Conservation (phyloP, 1,140 invertebrate genomes). For the Pinna nobilis region DNA sequence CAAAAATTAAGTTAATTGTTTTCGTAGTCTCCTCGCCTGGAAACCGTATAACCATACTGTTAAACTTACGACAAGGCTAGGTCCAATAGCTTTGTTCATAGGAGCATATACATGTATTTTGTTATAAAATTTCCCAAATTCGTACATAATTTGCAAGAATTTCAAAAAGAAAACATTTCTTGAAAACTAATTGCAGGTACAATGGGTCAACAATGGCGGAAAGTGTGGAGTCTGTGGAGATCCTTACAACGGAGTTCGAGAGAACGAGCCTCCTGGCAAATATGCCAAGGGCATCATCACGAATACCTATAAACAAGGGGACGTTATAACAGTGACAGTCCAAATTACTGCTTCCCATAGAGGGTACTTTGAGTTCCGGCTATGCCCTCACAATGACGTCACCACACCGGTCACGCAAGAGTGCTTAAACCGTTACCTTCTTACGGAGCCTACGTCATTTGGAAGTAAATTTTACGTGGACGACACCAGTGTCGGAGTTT, state of each 20-base stretch:
- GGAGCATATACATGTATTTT: background rate
- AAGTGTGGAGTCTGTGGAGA: conserved; percentile 94
- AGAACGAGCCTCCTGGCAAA: conserved; percentile 83
- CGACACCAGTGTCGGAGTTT: conserved; percentile 16
- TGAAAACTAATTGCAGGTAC: conserved; percentile 45
- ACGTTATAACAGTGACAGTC: conserved; percentile 59
- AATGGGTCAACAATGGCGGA: conserved; percentile 78
- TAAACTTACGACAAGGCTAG: no score
- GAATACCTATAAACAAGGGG: conserved; percentile 37
- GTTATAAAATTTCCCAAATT: background rate
- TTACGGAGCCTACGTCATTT: conserved; percentile 67
- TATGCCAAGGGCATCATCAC: conserved; percentile 42
- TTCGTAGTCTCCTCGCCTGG: no score
- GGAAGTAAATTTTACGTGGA: conserved; percentile 10
- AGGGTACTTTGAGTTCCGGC: conserved; percentile 49
- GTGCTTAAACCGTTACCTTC: conserved; percentile 46
- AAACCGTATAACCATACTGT: no score
- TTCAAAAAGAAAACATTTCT: background rate
- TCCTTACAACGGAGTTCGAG: conserved; percentile 85
- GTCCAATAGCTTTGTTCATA: background rate
- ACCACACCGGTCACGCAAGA: conserved; percentile 39
- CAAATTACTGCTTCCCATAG: conserved; percentile 49
- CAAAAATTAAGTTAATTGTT: no score
- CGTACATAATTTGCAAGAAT: background rate
- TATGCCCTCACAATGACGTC: conserved; percentile 67